A percentile compares a stretch with the other conserved stretches of the same genome.
Conservation (phyloP, 2,113 vertebrate genomes). For the Cinclus cinclus region DNA sequence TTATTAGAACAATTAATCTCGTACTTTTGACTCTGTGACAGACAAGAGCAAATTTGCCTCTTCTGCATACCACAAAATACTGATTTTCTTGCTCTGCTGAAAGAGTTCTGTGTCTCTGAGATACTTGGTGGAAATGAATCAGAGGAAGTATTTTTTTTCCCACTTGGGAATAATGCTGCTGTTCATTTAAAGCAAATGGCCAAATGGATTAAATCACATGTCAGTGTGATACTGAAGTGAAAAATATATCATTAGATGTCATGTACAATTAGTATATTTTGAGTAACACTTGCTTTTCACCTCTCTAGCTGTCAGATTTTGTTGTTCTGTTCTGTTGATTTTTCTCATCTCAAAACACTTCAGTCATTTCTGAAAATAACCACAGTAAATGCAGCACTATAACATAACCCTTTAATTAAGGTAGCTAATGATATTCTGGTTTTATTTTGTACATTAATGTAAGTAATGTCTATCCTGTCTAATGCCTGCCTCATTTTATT, state of each 20-base stretch:
- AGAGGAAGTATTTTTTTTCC: conserved; percentile 14
- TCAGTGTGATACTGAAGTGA: not conserved
- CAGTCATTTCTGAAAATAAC: not conserved
- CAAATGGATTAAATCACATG: conserved; percentile 33
- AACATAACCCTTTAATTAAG: not conserved
- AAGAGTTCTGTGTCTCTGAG: not conserved
- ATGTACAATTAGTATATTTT: not conserved
- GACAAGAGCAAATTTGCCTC: not conserved
- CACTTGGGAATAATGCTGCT: not conserved
- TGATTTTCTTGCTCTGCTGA: not conserved
- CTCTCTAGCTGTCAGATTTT: not conserved
- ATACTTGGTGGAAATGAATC: conserved; percentile 37
- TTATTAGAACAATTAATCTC: not conserved
- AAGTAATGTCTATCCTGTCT: not conserved
- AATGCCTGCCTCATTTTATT: not conserved
- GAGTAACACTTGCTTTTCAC: not conserved
- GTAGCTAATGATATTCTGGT: not conserved
- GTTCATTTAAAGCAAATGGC: conserved; percentile 66
- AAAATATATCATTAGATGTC: conserved; percentile 16
- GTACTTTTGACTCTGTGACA: not conserved
- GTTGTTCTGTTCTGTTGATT: not conserved
- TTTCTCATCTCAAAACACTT: not conserved
- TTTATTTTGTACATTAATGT: not conserved
- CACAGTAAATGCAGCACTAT: not conserved
- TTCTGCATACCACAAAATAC: not conserved